A percentile compares a stretch with the other conserved stretches of the same genome.
Conservation (phyloP, 2,888 invertebrate genomes). For the Phyto melanocephala region DNA sequence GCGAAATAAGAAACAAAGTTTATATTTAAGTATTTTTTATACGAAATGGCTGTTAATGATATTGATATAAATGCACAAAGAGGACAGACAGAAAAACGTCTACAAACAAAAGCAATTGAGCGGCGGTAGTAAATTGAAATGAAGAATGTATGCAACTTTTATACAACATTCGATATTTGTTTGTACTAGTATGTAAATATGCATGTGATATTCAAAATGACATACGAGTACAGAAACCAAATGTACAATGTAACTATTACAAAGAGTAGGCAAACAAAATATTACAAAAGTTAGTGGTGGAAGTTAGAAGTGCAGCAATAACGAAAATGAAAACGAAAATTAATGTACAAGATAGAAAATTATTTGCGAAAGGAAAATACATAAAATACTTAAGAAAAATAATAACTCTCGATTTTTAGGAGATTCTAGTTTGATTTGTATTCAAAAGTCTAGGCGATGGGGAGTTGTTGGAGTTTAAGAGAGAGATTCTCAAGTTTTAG, state of each 20-base stretch:
- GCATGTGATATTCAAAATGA: slow-evolving; percentile 8
- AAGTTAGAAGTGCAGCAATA: slow-evolving; percentile 44
- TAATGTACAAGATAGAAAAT: slow-evolving; percentile 42
- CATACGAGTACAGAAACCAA: slow-evolving; percentile 16
- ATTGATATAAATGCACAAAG: slow-evolving; percentile 52
- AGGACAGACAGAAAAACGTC: slow-evolving; percentile 59
- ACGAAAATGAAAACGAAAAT: slow-evolving; percentile 19
- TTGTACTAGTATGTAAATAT: neutral
- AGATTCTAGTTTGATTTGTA: neutral
- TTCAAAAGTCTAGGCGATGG: slow-evolving; percentile 7
- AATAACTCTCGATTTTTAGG: slow-evolving; percentile 57
- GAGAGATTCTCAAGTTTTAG: neutral
- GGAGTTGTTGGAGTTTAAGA: neutral
- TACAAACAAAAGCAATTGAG: slow-evolving; percentile 63
- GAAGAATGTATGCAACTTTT: slow-evolving; percentile 34
- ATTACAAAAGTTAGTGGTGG: slow-evolving; percentile 50
- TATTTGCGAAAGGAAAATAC: slow-evolving; percentile 24
- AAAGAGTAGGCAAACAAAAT: slow-evolving; percentile 42
- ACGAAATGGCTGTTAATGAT: slow-evolving; percentile 26
- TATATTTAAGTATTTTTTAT: slow-evolving; percentile 34
- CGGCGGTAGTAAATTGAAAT: slow-evolving; percentile 20
- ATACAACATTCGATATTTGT: slow-evolving; percentile 15
- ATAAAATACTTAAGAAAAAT: neutral
- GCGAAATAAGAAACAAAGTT: slow-evolving; percentile 30
- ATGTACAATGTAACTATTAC: slow-evolving; percentile 8